Percentiles rank a stretch among this genome's conserved stretches.
These are phyloP conservation scores for Epiblema foenella DNA, from an alignment of 2,888 invertebrate species.

Conservation along the genomic window DNA sequence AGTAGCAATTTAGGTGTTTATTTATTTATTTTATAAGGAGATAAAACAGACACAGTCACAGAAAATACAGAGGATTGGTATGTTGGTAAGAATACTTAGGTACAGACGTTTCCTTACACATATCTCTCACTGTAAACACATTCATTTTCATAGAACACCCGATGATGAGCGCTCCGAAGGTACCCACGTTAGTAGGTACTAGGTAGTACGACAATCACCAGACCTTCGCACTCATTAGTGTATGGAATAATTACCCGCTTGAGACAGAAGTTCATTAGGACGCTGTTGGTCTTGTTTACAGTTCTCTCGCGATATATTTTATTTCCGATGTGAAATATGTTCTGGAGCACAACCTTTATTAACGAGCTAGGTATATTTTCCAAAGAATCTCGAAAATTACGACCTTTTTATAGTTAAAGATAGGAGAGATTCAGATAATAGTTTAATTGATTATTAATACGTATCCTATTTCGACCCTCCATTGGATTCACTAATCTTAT, in stretches of 20 bases:
- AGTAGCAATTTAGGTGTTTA: too few species aligned
- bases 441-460: not conserved
- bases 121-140: too few species aligned
- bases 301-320: not conserved
- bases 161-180: too few species aligned
- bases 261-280: constrained; percentile 52
- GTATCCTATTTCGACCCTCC: not conserved
- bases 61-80: too few species aligned
- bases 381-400: not conserved
- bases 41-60: too few species aligned
- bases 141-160: too few species aligned
- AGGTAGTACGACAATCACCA: constrained; percentile 44
- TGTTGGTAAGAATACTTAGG: too few species aligned
- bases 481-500: not conserved
- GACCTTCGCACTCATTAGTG: constrained; percentile 45
- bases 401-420: too few species aligned
- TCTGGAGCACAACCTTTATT: not conserved
- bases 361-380: not conserved
- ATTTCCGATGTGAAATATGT: constrained; percentile 5
- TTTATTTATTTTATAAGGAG: too few species aligned
- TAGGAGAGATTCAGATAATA: not conserved
- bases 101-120: too few species aligned
- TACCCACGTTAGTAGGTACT: too few species aligned
- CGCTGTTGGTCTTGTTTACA: constrained; percentile 52
- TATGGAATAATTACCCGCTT: constrained; percentile 34